Evolutionary conservation across 1,140 invertebrate genomes (phyloP).

Genomic region (Achroia grisella): DNA sequence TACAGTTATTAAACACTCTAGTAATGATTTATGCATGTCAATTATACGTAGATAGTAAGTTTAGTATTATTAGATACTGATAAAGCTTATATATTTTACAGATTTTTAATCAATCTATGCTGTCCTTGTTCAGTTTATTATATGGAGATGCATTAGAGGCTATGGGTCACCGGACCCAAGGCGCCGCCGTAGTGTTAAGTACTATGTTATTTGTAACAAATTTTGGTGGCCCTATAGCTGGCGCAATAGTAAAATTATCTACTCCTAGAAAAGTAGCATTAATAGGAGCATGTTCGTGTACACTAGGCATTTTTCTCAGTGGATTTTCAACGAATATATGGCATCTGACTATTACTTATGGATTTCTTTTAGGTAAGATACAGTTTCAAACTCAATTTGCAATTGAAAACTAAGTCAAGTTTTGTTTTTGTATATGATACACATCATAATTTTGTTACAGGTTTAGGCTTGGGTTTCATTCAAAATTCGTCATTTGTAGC

Average conservation of each 20-base stretch:
- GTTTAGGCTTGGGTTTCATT: conserved; percentile 77
- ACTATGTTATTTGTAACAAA: conserved; percentile 80
- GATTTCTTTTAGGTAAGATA: conserved; percentile 76
- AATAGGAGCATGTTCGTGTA: conserved; percentile 75
- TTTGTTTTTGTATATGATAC: neutral
- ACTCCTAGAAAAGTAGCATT: conserved; percentile 78
- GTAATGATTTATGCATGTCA: too few relatives aligned
- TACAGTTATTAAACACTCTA: too few relatives aligned
- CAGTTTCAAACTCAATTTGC: too few relatives aligned
- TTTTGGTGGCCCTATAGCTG: conserved; percentile 80
- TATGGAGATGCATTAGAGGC: conserved; percentile 78
- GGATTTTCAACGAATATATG: conserved; percentile 76
- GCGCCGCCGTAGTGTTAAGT: conserved; percentile 81
- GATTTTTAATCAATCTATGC: conserved; percentile 82
- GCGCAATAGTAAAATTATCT: conserved; percentile 78
- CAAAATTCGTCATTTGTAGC: conserved; percentile 81
- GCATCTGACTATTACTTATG: conserved; percentile 80
- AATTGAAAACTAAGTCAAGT: too few relatives aligned
- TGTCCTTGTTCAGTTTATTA: conserved; percentile 81
- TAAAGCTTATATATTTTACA: conserved; percentile 49
- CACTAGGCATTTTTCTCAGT: conserved; percentile 76
- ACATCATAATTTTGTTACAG: conserved; percentile 57
- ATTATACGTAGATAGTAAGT: too few relatives aligned
- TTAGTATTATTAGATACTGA: too few relatives aligned
- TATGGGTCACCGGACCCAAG: conserved; percentile 78